These are phyloP conservation scores for Ammodytes dubius DNA, from an alignment of 2,113 vertebrate species.

Conservation along the genomic window DNA sequence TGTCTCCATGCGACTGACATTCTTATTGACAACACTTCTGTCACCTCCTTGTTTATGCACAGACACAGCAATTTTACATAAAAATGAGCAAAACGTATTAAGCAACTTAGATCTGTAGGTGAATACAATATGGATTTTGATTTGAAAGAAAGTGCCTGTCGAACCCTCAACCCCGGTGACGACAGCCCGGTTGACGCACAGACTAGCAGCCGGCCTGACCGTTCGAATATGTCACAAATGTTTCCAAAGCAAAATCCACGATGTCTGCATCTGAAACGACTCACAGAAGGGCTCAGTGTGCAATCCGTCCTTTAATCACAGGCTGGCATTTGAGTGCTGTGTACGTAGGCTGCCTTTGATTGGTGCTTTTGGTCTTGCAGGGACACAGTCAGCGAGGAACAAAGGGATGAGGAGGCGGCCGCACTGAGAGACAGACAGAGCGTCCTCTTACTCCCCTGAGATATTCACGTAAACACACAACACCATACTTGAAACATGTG, in stretches of 20 bases:
- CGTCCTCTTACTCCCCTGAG: constrained; percentile 83
- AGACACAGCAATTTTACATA: not conserved
- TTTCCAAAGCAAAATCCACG: not conserved
- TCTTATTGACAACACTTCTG: not conserved
- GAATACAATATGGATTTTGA: not conserved
- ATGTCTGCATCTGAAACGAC: constrained; percentile 7
- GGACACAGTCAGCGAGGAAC: constrained; percentile 72
- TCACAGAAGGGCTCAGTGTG: not conserved
- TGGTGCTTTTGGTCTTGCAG: constrained; percentile 63
- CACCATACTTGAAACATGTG: not conserved
- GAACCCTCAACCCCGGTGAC: not conserved
- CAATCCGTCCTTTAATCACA: constrained; percentile 7
- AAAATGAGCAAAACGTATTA: not conserved
- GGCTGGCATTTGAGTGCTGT: constrained; percentile 10
- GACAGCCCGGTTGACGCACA: not conserved
- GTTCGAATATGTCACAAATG: not conserved
- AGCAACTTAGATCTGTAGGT: not conserved
- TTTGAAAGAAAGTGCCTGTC: not conserved
- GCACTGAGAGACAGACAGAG: constrained; percentile 81
- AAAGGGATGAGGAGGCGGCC: constrained; percentile 81
- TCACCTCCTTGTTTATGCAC: not conserved
- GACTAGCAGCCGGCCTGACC: not conserved
- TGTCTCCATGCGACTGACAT: not conserved
- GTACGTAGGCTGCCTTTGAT: constrained; percentile 42
- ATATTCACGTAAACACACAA: not conserved